These are phyloP conservation scores for Tauraco erythrolophus DNA, from an alignment of 2,113 vertebrate species.

Conservation along the genomic window DNA sequence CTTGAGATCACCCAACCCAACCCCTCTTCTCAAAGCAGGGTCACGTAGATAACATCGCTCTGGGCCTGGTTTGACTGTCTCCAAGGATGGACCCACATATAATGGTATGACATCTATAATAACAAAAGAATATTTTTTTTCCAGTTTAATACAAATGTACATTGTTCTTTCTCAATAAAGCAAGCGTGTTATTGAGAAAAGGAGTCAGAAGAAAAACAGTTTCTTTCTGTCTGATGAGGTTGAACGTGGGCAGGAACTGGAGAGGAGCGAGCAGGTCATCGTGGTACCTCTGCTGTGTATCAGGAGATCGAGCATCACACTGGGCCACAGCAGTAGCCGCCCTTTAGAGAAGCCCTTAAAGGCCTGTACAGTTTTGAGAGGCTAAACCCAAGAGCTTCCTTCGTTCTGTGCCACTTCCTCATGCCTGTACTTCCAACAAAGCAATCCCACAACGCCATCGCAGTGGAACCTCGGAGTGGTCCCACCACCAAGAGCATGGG, in stretches of 20 bases:
- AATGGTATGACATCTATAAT: not conserved
- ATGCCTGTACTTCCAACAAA: not conserved
- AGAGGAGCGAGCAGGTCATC: not conserved
- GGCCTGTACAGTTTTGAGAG: not conserved
- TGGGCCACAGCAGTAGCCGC: accelerated
- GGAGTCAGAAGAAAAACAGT: not conserved
- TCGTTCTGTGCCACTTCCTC: not conserved
- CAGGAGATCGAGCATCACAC: accelerated
- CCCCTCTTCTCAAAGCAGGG: not conserved
- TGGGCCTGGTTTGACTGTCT: not conserved
- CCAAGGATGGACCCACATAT: not conserved
- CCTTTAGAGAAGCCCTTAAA: not conserved
- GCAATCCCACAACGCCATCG: accelerated
- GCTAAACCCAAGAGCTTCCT: not conserved
- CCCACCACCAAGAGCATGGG: not conserved
- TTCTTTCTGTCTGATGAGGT: not conserved
- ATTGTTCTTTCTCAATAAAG: not conserved
- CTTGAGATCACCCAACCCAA: not conserved
- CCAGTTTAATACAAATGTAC: not conserved
- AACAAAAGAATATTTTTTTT: not conserved
- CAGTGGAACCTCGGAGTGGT: accelerated
- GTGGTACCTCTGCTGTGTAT: not conserved
- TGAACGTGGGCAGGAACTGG: not conserved
- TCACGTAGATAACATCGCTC: not conserved
- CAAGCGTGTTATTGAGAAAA: not conserved